Evolutionary conservation across 92 coral and sea anemone species (phyloP).

Genomic region (Palythoa grandiflora): DNA sequence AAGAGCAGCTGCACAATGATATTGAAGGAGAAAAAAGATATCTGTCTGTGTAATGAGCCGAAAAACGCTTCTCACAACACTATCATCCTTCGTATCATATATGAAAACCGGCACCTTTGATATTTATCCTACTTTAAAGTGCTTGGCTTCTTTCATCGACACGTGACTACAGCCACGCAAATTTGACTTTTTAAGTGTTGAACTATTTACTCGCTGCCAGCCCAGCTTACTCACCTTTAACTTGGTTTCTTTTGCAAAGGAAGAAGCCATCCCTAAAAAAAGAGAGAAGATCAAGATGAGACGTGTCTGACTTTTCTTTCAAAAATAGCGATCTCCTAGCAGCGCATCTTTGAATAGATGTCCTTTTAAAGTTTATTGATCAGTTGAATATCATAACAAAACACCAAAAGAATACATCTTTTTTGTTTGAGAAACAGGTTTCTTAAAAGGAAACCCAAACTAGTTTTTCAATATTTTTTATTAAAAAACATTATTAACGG

Average conservation of each 20-base stretch:
- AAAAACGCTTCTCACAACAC: background rate
- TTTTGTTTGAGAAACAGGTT: background rate
- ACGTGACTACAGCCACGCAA: background rate
- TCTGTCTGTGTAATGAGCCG: background rate
- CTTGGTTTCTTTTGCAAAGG: constrained; percentile 20
- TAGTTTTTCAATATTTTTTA: background rate
- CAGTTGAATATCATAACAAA: background rate
- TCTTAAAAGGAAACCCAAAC: background rate
- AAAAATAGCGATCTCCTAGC: background rate
- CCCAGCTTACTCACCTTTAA: background rate
- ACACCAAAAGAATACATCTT: background rate
- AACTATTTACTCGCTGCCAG: background rate
- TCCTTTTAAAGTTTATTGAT: background rate
- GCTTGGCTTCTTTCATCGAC: background rate
- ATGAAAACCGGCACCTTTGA: background rate
- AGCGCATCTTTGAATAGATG: background rate
- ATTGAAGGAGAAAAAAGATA: constrained; percentile 3
- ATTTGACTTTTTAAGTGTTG: background rate
- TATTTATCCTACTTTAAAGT: background rate
- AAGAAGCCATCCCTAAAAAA: constrained; percentile 6
- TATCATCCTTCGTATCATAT: background rate
- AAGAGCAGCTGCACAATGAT: constrained; percentile 18
- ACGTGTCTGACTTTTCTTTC: background rate
- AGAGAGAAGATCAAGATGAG: background rate
- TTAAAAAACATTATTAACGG: background rate